A percentile compares a stretch with the other conserved stretches of the same genome.
These are phyloP conservation scores for Saccopteryx leptura DNA, from an alignment of 2,113 vertebrate genomes.

Conservation along the genomic window DNA sequence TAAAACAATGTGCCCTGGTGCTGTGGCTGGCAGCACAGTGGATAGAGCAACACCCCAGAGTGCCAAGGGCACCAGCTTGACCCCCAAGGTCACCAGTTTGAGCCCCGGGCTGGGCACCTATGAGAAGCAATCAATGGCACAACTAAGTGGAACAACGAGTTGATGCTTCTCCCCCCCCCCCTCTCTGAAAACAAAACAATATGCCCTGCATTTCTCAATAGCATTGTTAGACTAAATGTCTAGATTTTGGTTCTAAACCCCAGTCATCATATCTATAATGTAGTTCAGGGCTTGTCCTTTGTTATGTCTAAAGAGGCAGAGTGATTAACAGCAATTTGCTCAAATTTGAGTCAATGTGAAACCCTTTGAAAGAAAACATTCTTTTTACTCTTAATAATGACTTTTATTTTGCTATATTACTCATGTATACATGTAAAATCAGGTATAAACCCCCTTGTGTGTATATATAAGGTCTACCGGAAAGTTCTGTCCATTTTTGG, in stretches of 20 bases:
- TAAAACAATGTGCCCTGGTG: background rate
- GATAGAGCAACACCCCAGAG: too few relatives aligned
- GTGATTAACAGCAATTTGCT: background rate
- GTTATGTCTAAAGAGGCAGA: slow-evolving; percentile 1
- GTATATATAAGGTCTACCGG: too few relatives aligned
- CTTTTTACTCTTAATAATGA: slow-evolving; percentile 1
- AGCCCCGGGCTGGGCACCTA: too few relatives aligned
- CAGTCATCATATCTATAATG: background rate
- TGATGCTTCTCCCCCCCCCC: too few relatives aligned
- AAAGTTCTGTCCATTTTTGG: too few relatives aligned
- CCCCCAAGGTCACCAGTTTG: too few relatives aligned
- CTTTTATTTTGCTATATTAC: background rate
- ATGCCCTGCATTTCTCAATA: background rate
- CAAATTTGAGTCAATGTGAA: background rate
- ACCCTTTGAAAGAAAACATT: background rate
- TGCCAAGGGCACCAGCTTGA: too few relatives aligned
- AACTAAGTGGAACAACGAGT: too few relatives aligned
- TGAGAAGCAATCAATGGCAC: too few relatives aligned
- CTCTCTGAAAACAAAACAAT: background rate
- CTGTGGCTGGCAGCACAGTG: too few relatives aligned
- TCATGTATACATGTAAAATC: background rate
- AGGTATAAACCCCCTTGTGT: background rate
- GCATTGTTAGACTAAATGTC: background rate
- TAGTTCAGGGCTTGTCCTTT: background rate
- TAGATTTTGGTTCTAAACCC: background rate